Evolutionary conservation across 1,140 invertebrate species (phyloP), one percentile per base, ranked within the genome.

Genomic region (Fopius arisanus): DNA sequence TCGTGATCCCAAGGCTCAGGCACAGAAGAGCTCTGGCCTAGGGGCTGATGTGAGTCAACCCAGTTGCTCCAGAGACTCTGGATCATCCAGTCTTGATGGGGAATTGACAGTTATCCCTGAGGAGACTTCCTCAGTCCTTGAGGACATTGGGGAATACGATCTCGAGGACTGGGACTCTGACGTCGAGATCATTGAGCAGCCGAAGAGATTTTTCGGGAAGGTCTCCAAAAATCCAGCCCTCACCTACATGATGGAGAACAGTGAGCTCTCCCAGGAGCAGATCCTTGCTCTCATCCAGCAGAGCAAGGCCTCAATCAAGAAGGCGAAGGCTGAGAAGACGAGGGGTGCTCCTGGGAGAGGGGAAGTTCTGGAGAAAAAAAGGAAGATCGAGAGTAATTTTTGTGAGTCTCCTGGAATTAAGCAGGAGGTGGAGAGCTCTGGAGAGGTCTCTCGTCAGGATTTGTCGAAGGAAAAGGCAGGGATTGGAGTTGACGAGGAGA

Each of bases 231-330:
- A 89, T 69, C 89, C 89, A 3, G 90, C 90, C 0, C 80, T 90
- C 41, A 86, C 86, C 26, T 94, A 93, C 74, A 93, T 94, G 89
- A 89, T 92, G 78, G 93, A 94, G 80, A 91, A 94, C 77, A 93
- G 90, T 81, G 93, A 91, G 40, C 90, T 95, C 74, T 92, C 93
- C 16, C 90, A 92, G 71, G 90, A 91, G 76, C 91, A 94, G 81
- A 93, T 90, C 16, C 67, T 89, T 0, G 41, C 80, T 10, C 66
- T 90, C 33, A 85, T 95, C 37, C 87, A 91, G 75, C 87, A 90
- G 79, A 90, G 90, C 89, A 82, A 81, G 75, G 72, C 88, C 80
- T 82, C 79, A 70, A 85, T 82, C 66, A 31, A 70, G 2, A 79
- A 72, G 23, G n/a, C 72, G 41, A 63, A 66, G 59, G 65, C 65